These are phyloP conservation scores for Tokudaia tokunoshimensis DNA, from an alignment of 2,797 vertebrate genomes.

Conservation along the genomic window DNA sequence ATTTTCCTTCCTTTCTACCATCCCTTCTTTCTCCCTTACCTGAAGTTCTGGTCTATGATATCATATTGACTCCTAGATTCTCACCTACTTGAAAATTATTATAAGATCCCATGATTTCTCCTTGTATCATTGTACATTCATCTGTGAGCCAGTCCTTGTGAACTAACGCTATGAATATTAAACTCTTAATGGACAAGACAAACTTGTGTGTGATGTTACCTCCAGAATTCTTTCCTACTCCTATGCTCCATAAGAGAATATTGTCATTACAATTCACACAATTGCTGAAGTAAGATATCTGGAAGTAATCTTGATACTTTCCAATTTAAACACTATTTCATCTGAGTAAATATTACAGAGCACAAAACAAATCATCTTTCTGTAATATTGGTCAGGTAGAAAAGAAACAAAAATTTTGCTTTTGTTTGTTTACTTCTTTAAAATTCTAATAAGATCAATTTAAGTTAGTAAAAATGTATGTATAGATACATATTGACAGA, in stretches of 20 bases:
- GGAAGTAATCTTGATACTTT: background rate
- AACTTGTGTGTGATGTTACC: background rate
- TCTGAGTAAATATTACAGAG: background rate
- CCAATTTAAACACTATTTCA: background rate
- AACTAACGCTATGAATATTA: background rate
- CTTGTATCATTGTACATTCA: background rate
- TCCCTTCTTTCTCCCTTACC: background rate
- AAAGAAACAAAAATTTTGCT: background rate
- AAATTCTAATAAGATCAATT: background rate
- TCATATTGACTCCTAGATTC: background rate
- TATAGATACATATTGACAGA: rapidly evolving
- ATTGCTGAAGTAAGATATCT: background rate
- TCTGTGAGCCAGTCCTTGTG: background rate
- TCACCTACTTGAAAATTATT: background rate
- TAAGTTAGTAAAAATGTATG: background rate
- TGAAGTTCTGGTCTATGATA: background rate
- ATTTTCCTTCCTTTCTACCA: background rate
- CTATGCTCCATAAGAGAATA: background rate
- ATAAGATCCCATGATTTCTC: no score
- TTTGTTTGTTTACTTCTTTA: background rate
- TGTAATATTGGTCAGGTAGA: background rate
- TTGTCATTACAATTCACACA: background rate
- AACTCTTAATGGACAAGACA: background rate
- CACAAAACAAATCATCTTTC: background rate
- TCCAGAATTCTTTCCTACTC: rapidly evolving